Evolutionary conservation across 2,797 vertebrate genomes (phyloP).

Genomic region (Acropternis orthonyx): DNA sequence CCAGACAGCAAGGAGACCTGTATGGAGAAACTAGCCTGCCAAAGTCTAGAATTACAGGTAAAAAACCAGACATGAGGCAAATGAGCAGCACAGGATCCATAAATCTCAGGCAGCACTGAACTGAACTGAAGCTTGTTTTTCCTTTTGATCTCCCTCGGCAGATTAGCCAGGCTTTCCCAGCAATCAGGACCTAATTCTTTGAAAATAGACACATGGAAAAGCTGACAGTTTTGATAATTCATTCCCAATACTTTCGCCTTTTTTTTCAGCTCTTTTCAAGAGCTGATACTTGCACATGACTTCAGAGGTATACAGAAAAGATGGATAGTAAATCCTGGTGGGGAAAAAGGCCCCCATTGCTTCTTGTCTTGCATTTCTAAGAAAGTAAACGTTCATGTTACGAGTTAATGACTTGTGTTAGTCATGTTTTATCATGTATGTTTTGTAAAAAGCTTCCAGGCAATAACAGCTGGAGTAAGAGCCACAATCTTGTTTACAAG

Average conservation of each 20-base stretch:
- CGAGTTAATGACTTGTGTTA: not conserved
- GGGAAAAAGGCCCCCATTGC: not conserved
- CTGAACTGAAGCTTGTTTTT: conserved; percentile 9
- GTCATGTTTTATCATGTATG: not conserved
- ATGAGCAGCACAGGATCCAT: conserved; percentile 40
- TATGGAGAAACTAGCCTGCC: not conserved
- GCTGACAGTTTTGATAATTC: conserved; percentile 10
- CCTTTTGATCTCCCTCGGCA: conserved; percentile 44
- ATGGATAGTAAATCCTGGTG: not conserved
- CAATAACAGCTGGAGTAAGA: not conserved
- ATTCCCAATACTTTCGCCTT: not conserved
- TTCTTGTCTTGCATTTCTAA: not conserved
- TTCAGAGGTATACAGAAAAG: not conserved
- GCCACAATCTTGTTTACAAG: not conserved
- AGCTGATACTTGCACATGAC: not conserved
- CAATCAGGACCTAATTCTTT: not conserved
- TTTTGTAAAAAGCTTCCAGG: not conserved
- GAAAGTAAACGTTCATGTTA: not conserved
- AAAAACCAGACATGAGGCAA: not conserved
- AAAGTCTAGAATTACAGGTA: conserved; percentile 29
- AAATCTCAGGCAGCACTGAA: conserved; percentile 53
- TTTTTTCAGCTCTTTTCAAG: not conserved
- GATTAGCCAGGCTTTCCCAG: conserved; percentile 32
- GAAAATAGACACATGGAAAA: conserved; percentile 7
- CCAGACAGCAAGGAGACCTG: conserved; percentile 6